Evolutionary conservation across 1,140 invertebrate genomes (phyloP).

Genomic region (Neodiprion virginianus): DNA sequence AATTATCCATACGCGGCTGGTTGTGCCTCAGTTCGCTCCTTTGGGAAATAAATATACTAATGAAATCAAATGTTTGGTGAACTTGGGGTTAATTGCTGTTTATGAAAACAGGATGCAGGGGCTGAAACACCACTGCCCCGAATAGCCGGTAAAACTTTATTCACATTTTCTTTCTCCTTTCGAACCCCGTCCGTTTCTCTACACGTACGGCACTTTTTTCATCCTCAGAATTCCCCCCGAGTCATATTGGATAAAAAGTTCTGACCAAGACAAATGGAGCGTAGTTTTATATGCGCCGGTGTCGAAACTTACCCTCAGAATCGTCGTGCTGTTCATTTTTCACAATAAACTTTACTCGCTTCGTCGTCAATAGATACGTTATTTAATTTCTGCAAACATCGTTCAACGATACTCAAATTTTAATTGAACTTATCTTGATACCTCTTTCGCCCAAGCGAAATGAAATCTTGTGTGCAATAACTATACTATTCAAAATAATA

Average conservation of each 20-base stretch:
- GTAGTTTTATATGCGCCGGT: neutral
- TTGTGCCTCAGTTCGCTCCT: neutral
- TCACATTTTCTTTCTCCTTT: neutral
- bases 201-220: no score
- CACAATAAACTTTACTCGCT: slow-evolving; percentile 18
- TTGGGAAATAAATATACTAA: slow-evolving; percentile 14
- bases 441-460: no score
- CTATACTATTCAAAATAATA: no score
- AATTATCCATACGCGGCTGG: no score
- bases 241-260: slow-evolving; percentile 27
- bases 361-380: neutral
- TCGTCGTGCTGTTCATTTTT: slow-evolving; percentile 20
- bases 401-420: neutral
- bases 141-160: neutral
- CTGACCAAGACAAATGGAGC: slow-evolving; percentile 29
- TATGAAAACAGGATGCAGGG: slow-evolving; percentile 14
- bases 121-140: neutral
- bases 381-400: neutral
- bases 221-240: neutral
- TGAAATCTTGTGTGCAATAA: no score
- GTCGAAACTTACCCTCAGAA: slow-evolving; percentile 8
- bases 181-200: no score
- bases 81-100: slow-evolving; percentile 31
- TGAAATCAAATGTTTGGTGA: slow-evolving; percentile 27
- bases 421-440: no score